Base-by-base conservation (phyloP, 2,888 invertebrate species). In the Priocnemis perturbator region DNA sequence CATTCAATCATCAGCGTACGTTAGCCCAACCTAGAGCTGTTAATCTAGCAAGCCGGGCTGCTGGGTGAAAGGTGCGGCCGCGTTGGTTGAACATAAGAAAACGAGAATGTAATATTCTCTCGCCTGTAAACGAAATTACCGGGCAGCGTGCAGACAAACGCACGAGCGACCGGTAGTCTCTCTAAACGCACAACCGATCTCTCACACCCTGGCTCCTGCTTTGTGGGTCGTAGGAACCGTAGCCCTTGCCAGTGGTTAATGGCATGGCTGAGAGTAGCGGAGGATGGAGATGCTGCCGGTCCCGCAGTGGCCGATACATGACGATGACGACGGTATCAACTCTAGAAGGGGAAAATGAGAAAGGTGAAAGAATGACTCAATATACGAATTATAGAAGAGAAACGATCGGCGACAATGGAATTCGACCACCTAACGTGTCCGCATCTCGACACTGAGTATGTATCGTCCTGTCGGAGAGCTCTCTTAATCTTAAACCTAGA, bases 11-110 rank as follows among this genome's bases (percentile, higher is more conserved):
- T 47, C 69, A 65, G 60, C 69, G 68, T 60, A 37, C 58, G 63
- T 60, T 64, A 57, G 44, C 48, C 37, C 67, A 69, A 67, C 64
- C 72, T 73, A 69, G 68, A 69, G 68, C 64, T 55, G 23, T 52
- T 65, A 50, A 56, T 57, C 61, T 56, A 61, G 64, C 60, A 68
- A 77, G 26, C 66, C 30, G 58, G 17, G 47, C 55, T 71, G 76
- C 76, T 83, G 83, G 83, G 85, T 87, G 87, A 87, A 87, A 87
- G 87, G 87, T 87, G 87, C 87, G 87, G 87, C 86, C 81, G 79
- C 76, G 78, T 76, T 81, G 76, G 76, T 76, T 70, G 50, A 74
- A 81, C 82, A 82, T 81, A 81, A 86, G 85, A 86, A 85, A 85
- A 83, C 83, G 81, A 86, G 86, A 87, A 87, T 87, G 85, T 85